Base-by-base conservation (phyloP, 2,888 invertebrate genomes). In the Pheosia gnoma region DNA sequence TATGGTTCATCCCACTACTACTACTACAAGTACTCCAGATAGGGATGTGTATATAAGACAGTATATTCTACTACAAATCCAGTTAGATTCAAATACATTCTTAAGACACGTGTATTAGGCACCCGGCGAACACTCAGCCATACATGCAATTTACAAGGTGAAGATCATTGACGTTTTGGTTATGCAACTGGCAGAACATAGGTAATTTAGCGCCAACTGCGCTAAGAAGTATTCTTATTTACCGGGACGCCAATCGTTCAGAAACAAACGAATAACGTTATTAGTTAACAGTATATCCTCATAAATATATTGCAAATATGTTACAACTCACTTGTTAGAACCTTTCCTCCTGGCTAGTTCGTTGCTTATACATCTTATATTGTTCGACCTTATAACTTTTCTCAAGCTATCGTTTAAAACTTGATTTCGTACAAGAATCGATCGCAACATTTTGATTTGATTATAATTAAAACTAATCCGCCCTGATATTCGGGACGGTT, bases 351-450 rank as follows among this genome's bases (percentile, higher is more conserved):
- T 95, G 70, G 93, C 85, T 84, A 95, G 94, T 88, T 96, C 95
- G 71, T 95, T 94, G 74, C 94, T 94, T 73, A 95, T 75, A 87
- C 95, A 95, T 90, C 95, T 94, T 68, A 94, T 87, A 75, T 94
- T 85, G 86, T 95, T 96, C 69, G 88, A 88, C 80, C 95, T 91
- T 70, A 94, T 83, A 77, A 94, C 91, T 91, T 94, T 95, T 86
- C 94, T 94, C 58, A 96, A 85, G 80, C 95, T 90, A 83, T 94
- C 94, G 81, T 95, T 95, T 78, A 96, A 86, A 78, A 95, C 88
- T 86, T 96, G 95, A 87, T 95, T 96, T 93, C 96, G 95, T 88
- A 95, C 90, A 83, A 95, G 90, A 81, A 96, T 95, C 88, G 96
- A 95, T 94, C 97, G 95, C 90, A 97, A 94, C 97, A 97, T 97